Conservation (phyloP, 2,888 invertebrate species). For the Argynnis bischoffii region DNA sequence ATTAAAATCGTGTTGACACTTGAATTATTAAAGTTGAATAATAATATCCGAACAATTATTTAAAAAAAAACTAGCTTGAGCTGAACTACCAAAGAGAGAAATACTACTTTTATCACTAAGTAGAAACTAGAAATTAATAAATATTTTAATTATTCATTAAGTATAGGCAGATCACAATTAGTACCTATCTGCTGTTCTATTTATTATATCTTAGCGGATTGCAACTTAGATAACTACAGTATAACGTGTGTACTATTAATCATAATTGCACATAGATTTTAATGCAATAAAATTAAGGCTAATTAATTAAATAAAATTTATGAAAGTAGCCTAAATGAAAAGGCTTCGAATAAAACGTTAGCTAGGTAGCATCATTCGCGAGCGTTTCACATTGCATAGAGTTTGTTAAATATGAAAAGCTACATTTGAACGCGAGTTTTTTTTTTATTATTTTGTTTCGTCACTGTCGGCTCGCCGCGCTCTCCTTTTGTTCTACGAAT, state of each 20-base stretch:
- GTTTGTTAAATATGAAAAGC: slow-evolving; percentile 74
- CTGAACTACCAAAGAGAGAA: too few relatives aligned
- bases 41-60: too few relatives aligned
- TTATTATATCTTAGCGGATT: too few relatives aligned
- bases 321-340: slow-evolving; percentile 24
- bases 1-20: slow-evolving; percentile 48
- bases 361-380: slow-evolving; percentile 48
- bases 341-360: slow-evolving; percentile 24
- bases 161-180: too few relatives aligned
- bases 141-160: too few relatives aligned
- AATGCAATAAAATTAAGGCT: slow-evolving; percentile 2
- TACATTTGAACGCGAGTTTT: slow-evolving; percentile 68
- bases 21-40: too few relatives aligned
- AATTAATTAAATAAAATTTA: slow-evolving; percentile 27
- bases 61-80: too few relatives aligned
- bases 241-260: too few relatives aligned
- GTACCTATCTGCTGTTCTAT: too few relatives aligned
- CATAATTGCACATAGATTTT: not conserved
- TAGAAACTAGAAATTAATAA: too few relatives aligned
- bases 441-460: slow-evolving; percentile 60
- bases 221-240: too few relatives aligned
- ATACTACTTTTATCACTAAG: too few relatives aligned
- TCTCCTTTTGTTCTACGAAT: slow-evolving; percentile 76
- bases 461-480: slow-evolving; percentile 61
- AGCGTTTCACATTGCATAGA: slow-evolving; percentile 57